These are phyloP conservation scores for Sarcophaga peregrina DNA, from an alignment of 1,140 invertebrate genomes.

Conservation along the genomic window DNA sequence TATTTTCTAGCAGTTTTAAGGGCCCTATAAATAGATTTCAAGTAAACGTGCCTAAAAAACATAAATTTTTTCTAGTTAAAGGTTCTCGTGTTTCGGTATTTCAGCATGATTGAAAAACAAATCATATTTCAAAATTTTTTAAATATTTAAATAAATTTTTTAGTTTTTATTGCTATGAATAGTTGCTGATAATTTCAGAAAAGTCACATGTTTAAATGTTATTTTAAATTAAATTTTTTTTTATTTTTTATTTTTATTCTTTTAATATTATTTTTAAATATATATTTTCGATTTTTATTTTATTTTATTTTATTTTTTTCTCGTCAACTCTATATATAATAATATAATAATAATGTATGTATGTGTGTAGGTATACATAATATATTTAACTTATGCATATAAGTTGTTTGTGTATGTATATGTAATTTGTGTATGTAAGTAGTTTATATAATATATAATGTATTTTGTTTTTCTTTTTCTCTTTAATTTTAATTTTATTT, in stretches of 20 bases:
- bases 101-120: too few species aligned
- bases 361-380: neutral
- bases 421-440: slow-evolving; percentile 34
- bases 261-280: slow-evolving; percentile 7
- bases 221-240: slow-evolving; percentile 9
- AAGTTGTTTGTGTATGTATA: slow-evolving; percentile 1
- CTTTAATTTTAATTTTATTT: neutral
- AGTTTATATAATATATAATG: slow-evolving; percentile 29
- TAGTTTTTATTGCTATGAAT: slow-evolving; percentile 41
- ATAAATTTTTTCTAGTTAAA: too few species aligned
- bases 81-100: too few species aligned
- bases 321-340: neutral
- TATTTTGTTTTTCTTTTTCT: slow-evolving; percentile 11
- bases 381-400: slow-evolving; percentile 16
- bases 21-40: too few species aligned
- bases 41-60: too few species aligned
- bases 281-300: slow-evolving; percentile 13
- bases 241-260: slow-evolving; percentile 4
- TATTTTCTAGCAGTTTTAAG: too few species aligned
- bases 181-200: slow-evolving; percentile 38
- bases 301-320: neutral
- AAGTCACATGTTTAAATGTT: slow-evolving; percentile 32
- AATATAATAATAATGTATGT: neutral
- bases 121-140: neutral
- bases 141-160: slow-evolving; percentile 35